Conservation (phyloP, 2,797 vertebrate species). For the Silurus aristotelis region DNA sequence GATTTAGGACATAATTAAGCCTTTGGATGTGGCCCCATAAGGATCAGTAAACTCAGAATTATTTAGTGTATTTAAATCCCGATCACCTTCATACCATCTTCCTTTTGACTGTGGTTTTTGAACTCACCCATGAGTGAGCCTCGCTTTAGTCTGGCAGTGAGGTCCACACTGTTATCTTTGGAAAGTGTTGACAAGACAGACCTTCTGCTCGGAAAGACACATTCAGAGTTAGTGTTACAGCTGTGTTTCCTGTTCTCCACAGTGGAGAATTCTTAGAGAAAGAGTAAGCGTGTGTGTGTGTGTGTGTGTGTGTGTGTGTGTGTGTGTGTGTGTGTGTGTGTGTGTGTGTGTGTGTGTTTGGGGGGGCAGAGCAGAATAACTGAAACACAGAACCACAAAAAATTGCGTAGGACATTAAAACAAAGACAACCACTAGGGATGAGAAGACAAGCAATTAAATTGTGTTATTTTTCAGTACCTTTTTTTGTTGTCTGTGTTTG, state of each 20-base stretch:
- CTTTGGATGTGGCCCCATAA: conserved; percentile 11
- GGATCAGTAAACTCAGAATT: conserved; percentile 17
- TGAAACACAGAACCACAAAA: neutral
- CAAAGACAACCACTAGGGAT: conserved; percentile 9
- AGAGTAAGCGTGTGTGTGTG: neutral
- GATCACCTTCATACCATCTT: neutral
- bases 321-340: no score
- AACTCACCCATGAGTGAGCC: conserved; percentile 49
- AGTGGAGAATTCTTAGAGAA: conserved; percentile 25
- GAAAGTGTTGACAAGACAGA: conserved; percentile 85
- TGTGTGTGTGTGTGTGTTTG: no score
- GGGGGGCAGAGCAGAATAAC: conserved; percentile 27
- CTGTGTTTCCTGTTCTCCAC: conserved; percentile 48
- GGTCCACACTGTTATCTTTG: conserved; percentile 84
- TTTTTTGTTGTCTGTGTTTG: neutral
- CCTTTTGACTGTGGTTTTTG: neutral
- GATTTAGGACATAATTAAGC: conserved; percentile 40
- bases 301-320: no score
- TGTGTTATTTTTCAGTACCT: conserved; percentile 1
- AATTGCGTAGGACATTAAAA: neutral
- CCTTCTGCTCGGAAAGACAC: conserved; percentile 67
- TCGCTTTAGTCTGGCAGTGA: conserved; percentile 62
- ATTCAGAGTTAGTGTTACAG: conserved; percentile 53
- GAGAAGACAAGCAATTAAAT: conserved; percentile 15
- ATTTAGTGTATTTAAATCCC: neutral